Base-by-base conservation (phyloP, 2,888 invertebrate species). In the Alloscopus bannaensis region DNA sequence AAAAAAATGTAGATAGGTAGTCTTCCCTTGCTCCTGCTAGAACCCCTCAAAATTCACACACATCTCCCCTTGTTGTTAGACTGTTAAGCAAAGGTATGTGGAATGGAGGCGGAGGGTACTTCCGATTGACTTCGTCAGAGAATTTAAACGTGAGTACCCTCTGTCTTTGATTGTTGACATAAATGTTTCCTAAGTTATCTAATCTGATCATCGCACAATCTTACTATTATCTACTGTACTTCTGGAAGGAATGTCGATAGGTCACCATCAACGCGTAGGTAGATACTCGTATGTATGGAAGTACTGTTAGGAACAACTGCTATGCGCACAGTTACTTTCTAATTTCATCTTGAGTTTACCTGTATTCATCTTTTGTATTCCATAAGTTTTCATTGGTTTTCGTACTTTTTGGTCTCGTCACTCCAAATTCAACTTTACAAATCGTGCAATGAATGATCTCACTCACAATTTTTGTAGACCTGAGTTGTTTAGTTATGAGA, bases 1-100 rank as follows among this genome's bases (percentile, higher is more conserved):
- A 75, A 68, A 75, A 75, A 75, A 72, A 40, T 62, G 2, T n/a
- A 50, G 22, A 1, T 22, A 13, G 8, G 18, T 57, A 29, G 57
- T 18, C 4, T 36, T 36, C 36, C 36, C 36, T 13, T 36, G 36
- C 36, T 13, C 8, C 40, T 40, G 40, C 40, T 40, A 11, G 40
- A 11, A 40, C 8, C 45, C 45, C 24, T 55, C 24, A 55, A 55
- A 55, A 8, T 26, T n/a, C 13, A 57, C 8, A 47, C 29, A 29
- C 60, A 42, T 20, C 45, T 2, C 24, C 52, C 69, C 76, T 50
- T 75, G 66, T 73, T 66, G 59, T 68, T 75, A 50, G 66, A 42
- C 2, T 69, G 69, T 77, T 69, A 77, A 68, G 76, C 76, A 77
- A 77, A 77, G 76, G 76, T 69, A 77, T 77, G 76, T 77, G 76